Conservation (phyloP, 2,113 vertebrate genomes). For the Brachionichthys hirsutus region DNA sequence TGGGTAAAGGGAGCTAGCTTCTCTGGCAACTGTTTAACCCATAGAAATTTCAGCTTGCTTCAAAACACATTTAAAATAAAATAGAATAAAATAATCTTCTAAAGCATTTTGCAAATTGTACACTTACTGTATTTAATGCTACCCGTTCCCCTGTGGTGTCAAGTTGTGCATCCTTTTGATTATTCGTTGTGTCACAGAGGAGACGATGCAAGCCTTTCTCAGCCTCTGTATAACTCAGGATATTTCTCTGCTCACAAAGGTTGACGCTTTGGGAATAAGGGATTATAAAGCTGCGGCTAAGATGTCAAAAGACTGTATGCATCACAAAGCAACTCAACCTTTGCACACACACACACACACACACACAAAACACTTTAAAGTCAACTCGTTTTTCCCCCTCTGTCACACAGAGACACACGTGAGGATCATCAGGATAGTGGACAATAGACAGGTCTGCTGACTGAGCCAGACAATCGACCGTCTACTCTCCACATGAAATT, state of each 20-base stretch:
- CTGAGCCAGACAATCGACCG: slow-evolving; percentile 44
- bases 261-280: slow-evolving; percentile 17
- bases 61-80: no score
- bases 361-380: neutral
- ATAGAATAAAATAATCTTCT: no score
- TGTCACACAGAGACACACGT: neutral
- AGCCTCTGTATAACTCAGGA: slow-evolving; percentile 16
- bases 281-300: slow-evolving; percentile 34
- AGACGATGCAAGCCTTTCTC: neutral
- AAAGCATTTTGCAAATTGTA: no score
- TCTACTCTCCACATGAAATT: slow-evolving; percentile 29
- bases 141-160: no score
- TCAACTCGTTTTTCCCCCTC: no score
- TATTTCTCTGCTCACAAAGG: slow-evolving; percentile 26
- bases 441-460: slow-evolving; percentile 60
- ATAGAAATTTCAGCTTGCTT: no score
- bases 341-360: slow-evolving; percentile 7
- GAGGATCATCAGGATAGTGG: slow-evolving; percentile 22
- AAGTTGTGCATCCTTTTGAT: no score
- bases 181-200: slow-evolving; percentile 10
- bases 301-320: slow-evolving; percentile 35
- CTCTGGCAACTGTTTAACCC: no score
- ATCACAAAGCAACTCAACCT: slow-evolving; percentile 27
- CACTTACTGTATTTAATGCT: no score
- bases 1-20: no score